Conservation (phyloP, 2,113 vertebrate species). For the Solenodon paradoxus region DNA sequence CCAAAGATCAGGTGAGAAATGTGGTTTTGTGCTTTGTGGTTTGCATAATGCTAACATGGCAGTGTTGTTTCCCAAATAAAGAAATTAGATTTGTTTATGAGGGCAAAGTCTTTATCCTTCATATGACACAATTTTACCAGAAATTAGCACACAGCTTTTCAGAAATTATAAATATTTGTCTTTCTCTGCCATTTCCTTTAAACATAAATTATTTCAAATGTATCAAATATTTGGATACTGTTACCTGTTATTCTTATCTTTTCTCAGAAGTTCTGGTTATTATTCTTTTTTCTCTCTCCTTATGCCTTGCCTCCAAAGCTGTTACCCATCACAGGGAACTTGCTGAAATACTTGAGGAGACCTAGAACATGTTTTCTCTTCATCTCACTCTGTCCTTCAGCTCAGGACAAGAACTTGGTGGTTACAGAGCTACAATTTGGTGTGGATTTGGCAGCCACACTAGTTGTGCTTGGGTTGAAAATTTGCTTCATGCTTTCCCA, state of each 20-base stretch:
- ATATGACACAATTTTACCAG: conserved; percentile 38
- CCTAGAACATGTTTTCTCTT: neutral
- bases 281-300: neutral
- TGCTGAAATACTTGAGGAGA: neutral
- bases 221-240: neutral
- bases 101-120: conserved; percentile 42
- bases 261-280: neutral
- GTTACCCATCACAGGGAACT: neutral
- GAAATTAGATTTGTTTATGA: conserved; percentile 36
- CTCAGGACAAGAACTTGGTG: neutral
- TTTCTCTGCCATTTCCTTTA: conserved; percentile 47
- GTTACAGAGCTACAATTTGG: neutral
- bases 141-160: conserved; percentile 30
- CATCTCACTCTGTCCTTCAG: neutral
- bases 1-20: conserved; percentile 89
- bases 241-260: neutral
- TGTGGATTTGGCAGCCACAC: neutral
- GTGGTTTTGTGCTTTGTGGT: conserved; percentile 61
- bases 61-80: conserved; percentile 39
- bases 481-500: neutral
- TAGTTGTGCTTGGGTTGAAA: neutral
- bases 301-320: neutral
- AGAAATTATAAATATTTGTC: conserved; percentile 51
- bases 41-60: conserved; percentile 47
- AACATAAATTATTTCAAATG: conserved; percentile 10